Evolutionary conservation across 2,113 vertebrate genomes (phyloP).

Genomic region (Apus apus): DNA sequence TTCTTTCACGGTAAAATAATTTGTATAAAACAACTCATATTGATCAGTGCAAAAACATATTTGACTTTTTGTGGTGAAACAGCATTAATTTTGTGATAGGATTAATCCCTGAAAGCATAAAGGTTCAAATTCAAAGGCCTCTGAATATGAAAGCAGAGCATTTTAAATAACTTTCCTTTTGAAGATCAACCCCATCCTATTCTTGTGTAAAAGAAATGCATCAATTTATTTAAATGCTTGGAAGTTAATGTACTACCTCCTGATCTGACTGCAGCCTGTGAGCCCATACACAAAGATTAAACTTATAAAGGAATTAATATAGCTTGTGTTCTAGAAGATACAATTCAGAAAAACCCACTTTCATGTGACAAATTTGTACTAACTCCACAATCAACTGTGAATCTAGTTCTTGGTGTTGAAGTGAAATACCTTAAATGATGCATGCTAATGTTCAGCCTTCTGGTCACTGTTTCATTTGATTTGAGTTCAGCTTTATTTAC

Average conservation of each 20-base stretch:
- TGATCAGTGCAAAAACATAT: neutral
- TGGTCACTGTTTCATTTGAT: slow-evolving; percentile 51
- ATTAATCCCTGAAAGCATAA: neutral
- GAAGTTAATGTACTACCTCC: slow-evolving; percentile 1
- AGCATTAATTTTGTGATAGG: neutral
- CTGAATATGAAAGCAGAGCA: neutral
- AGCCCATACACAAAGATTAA: slow-evolving; percentile 24
- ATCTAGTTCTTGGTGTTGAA: slow-evolving; percentile 66
- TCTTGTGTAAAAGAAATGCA: neutral
- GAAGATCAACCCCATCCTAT: neutral
- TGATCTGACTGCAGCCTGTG: slow-evolving; percentile 24
- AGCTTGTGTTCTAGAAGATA: neutral
- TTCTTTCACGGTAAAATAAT: neutral
- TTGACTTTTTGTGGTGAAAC: neutral
- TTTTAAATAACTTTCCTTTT: neutral
- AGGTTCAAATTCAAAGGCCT: neutral
- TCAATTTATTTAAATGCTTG: neutral
- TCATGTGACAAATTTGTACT: slow-evolving; percentile 56
- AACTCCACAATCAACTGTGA: slow-evolving; percentile 60
- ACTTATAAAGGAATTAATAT: neutral
- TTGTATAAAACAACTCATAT: neutral
- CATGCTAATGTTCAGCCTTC: slow-evolving; percentile 62
- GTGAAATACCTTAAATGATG: slow-evolving; percentile 62
- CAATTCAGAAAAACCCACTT: slow-evolving; percentile 48
- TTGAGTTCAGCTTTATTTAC: slow-evolving; percentile 63